Evolutionary conservation across 2,888 invertebrate genomes (phyloP), one percentile per base, ranked within the genome.

Genomic region (Alloplasta piceator): DNA sequence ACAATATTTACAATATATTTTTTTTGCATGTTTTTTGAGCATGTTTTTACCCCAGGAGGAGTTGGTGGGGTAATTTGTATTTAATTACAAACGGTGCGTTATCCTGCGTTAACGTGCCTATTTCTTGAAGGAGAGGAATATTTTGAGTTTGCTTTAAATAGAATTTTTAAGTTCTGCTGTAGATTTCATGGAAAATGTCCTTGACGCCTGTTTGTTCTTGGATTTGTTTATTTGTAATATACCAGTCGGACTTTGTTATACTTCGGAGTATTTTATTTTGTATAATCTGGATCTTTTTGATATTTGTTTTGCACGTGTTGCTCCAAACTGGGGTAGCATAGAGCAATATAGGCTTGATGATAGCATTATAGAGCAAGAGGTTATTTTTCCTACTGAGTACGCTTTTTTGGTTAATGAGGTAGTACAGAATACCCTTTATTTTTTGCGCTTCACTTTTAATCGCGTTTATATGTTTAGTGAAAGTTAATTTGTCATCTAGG

Each of bases 311-410:
- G 5, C 3, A 43, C 6, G 68, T 58, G 26, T 60, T 76, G 43
- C 76, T 60, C 76, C 76, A 76, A 3, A 76, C 64, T 0, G 68
- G 68, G 6, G 76, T 9, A 6, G 67, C 76, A 38, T 76, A 76
- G 3, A 76, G 50, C 5, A 61, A n/a, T 41, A 76, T 12, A 6
- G 61, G 76, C 50, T 76, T 76, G 6, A 76, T 76, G 1, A 76
- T 67, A 2, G 58, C 14, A 16, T 76, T 67, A 41, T 68, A 68
- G n/a, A 76, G 14, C 9, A 76, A 26, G 5, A 68, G 7, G 39
- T 68, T 76, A 38, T 76, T 76, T 50, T 68, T 67, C 2, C 6
- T 50, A 48, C 50, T 60, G 7, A 76, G 14, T 58, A 26, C 36
- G 9, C 75, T 76, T 36, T 66, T 67, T 46, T 36, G 60, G 4